Conservation (phyloP, 2,888 invertebrate genomes). For the Electrophaes corylata region DNA sequence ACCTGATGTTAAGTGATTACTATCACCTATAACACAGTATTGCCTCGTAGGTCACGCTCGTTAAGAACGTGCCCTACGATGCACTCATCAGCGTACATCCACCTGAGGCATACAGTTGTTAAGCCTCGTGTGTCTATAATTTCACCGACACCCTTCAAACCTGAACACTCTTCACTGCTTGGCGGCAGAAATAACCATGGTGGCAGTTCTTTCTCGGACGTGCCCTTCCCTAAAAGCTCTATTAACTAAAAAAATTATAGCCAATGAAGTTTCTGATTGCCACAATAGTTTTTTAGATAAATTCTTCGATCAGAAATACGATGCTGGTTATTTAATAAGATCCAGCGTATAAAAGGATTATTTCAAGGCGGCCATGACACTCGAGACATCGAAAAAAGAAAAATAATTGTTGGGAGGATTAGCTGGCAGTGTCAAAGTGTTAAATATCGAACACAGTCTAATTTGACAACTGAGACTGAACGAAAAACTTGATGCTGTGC, state of each 20-base stretch:
- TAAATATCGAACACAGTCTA: constrained; percentile 83
- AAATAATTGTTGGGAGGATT: constrained; percentile 78
- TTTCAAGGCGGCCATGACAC: constrained; percentile 72
- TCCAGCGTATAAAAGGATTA: constrained; percentile 81
- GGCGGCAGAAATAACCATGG: too few species aligned
- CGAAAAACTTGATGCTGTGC: constrained; percentile 54
- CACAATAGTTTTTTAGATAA: constrained; percentile 57
- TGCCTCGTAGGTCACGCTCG: too few species aligned
- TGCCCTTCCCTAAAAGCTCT: too few species aligned
- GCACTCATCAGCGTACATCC: too few species aligned
- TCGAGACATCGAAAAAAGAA: constrained; percentile 66
- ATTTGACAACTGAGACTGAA: constrained; percentile 77
- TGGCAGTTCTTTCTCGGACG: too few species aligned
- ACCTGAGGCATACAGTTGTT: too few species aligned
- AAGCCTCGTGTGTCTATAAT: too few species aligned
- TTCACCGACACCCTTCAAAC: too few species aligned
- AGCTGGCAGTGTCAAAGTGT: constrained; percentile 84
- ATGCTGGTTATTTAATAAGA: constrained; percentile 69
- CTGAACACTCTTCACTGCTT: too few species aligned
- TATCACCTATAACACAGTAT: too few species aligned
- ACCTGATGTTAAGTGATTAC: too few species aligned
- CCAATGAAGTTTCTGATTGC: constrained; percentile 60
- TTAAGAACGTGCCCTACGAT: too few species aligned
- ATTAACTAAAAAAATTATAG: not conserved
- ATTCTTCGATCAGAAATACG: constrained; percentile 65